phyloP scores from a whole-genome alignment of 1,140 invertebrate species.

The Conus betulinus region DNA sequence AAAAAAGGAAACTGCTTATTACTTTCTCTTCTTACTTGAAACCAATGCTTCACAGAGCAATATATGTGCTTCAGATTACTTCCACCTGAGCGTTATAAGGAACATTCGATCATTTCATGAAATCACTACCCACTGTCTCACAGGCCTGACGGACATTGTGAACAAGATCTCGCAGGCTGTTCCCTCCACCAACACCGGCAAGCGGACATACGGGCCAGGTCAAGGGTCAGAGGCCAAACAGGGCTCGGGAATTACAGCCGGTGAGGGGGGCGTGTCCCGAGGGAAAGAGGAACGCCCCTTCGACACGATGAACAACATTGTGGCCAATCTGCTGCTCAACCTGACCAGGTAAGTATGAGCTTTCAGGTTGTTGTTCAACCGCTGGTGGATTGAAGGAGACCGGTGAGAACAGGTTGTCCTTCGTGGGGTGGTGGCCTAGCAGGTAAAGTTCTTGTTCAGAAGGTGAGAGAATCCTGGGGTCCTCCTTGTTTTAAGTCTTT shows the following conservation, averaged over 20 bases:
- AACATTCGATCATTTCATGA: no score
- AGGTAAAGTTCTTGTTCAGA: no score
- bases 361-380: neutral
- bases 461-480: no score
- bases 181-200: constrained; percentile 65
- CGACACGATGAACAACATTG: constrained; percentile 77
- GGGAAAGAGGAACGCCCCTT: constrained; percentile 72
- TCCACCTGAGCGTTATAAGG: no score
- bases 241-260: constrained; percentile 61
- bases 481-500: no score
- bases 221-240: constrained; percentile 57
- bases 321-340: constrained; percentile 76
- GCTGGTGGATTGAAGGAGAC: no score
- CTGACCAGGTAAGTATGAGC: constrained; percentile 72
- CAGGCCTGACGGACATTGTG: constrained; percentile 75
- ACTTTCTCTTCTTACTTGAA: no score
- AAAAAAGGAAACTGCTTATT: no score
- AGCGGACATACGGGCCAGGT: constrained; percentile 53
- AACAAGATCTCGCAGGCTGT: constrained; percentile 70
- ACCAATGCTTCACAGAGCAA: no score
- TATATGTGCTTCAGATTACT: no score
- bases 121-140: constrained; percentile 7
- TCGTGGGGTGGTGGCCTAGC: no score
- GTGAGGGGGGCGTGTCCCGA: constrained; percentile 62
- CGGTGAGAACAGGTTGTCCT: no score